phyloP scores from a whole-genome alignment of 2,113 vertebrate genomes.

The Pachycephala philippinensis region DNA sequence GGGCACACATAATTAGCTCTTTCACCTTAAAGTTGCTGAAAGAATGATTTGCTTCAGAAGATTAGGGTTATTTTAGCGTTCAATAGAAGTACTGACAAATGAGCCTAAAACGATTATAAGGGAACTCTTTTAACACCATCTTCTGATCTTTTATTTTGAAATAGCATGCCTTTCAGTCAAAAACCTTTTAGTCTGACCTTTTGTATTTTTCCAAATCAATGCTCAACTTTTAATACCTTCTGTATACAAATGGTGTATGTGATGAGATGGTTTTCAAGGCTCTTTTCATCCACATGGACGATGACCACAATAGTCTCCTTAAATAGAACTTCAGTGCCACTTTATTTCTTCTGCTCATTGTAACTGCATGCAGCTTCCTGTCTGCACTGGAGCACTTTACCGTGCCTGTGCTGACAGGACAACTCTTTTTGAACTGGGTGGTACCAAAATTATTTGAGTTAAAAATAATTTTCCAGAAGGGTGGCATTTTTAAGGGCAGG shows the following conservation, averaged over 20 bases:
- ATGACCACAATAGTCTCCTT: neutral
- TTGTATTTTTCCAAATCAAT: neutral
- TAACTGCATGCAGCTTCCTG: neutral
- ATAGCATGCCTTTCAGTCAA: neutral
- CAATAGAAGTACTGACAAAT: constrained; percentile 70
- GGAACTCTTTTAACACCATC: constrained; percentile 60
- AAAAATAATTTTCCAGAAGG: neutral
- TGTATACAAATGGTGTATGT: neutral
- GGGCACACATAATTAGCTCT: constrained; percentile 55
- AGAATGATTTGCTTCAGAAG: constrained; percentile 76
- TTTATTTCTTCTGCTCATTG: neutral
- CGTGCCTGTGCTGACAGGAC: neutral
- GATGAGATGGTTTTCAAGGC: neutral
- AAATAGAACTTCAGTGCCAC: neutral
- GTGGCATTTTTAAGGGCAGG: neutral
- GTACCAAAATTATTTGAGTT: neutral
- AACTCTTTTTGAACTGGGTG: neutral
- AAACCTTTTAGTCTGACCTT: constrained; percentile 14
- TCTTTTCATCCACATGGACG: neutral
- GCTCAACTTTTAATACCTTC: neutral
- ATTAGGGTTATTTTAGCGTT: constrained; percentile 69
- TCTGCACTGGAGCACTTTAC: neutral
- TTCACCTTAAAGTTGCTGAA: constrained; percentile 66
- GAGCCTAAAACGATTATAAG: constrained; percentile 70
- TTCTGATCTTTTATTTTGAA: constrained; percentile 61